Conservation (phyloP, 2,113 vertebrate genomes). For the Python bivittatus region DNA sequence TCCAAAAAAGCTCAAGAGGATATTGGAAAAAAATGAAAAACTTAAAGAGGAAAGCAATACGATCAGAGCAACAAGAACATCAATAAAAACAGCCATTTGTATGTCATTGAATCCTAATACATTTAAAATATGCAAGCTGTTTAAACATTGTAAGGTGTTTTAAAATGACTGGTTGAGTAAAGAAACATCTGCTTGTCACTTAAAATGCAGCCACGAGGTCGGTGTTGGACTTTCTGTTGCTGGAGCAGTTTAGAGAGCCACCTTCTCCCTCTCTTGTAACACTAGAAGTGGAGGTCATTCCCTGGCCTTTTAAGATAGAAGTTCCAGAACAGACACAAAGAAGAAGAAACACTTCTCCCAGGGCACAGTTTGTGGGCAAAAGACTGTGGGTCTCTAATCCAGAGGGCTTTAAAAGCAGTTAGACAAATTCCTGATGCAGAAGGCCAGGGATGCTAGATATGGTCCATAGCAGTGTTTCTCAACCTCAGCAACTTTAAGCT, state of each 20-base stretch:
- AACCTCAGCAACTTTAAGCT: neutral
- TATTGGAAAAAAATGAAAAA: neutral
- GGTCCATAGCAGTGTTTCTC: neutral
- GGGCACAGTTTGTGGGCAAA: neutral
- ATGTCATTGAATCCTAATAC: neutral
- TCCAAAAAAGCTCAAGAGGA: too few species aligned
- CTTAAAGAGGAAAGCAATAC: neutral
- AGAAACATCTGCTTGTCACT: neutral
- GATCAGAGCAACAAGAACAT: neutral
- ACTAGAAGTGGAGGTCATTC: neutral
- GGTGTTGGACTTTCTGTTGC: neutral
- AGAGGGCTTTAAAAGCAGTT: neutral
- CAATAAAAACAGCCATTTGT: neutral
- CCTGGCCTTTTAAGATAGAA: neutral
- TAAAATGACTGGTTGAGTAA: neutral
- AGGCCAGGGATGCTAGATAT: neutral
- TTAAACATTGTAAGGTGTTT: neutral
- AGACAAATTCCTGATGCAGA: neutral
- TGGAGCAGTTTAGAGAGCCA: neutral
- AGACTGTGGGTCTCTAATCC: too few species aligned
- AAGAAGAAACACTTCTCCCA: neutral
- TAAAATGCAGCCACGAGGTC: neutral
- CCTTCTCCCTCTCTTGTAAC: neutral
- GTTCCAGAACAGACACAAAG: neutral
- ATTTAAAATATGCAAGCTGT: neutral